phyloP scores from a whole-genome alignment of 2,113 vertebrate species.

The Miniopterus natalensis region DNA sequence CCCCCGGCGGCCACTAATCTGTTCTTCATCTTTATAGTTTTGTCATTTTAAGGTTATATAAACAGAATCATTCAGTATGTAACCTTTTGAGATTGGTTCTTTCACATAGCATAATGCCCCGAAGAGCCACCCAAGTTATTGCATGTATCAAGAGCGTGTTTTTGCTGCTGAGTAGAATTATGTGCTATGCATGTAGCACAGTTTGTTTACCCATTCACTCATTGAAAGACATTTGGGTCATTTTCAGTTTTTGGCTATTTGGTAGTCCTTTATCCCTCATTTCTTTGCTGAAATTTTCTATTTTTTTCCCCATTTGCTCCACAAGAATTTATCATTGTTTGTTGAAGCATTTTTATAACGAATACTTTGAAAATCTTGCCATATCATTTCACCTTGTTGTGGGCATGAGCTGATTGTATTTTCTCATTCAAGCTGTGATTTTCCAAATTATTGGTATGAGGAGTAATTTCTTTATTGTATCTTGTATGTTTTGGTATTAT shows the following conservation, averaged over 20 bases:
- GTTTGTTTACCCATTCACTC: neutral
- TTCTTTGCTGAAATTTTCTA: neutral
- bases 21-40: neutral
- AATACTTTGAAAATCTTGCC: neutral
- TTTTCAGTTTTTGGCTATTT: neutral
- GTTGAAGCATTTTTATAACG: neutral
- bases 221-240: neutral
- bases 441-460: neutral
- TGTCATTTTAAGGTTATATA: neutral
- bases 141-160: neutral
- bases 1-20: neutral
- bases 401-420: neutral
- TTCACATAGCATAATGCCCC: neutral
- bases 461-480: neutral
- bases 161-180: neutral
- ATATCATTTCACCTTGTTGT: neutral
- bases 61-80: neutral
- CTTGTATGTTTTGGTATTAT: neutral
- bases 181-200: too few species aligned
- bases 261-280: neutral
- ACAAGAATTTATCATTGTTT: neutral
- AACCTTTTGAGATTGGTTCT: neutral
- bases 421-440: neutral
- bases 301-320: neutral
- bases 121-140: neutral